Evolutionary conservation across 2,888 invertebrate species (phyloP).

Genomic region (Iselma pallidipennis): DNA sequence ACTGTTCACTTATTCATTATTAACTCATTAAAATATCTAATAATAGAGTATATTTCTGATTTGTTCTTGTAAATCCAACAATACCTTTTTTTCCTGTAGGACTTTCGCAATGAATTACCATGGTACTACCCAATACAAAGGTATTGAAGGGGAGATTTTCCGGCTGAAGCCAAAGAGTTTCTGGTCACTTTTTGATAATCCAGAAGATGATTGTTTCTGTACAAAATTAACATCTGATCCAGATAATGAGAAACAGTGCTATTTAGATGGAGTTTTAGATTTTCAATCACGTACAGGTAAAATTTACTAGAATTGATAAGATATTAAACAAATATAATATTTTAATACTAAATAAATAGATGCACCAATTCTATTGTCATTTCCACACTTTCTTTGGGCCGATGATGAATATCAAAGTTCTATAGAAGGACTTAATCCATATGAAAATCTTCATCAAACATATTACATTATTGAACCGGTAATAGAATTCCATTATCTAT

Average conservation of each 20-base stretch:
- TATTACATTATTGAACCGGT: slow-evolving; percentile 69
- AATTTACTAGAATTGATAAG: too few relatives aligned
- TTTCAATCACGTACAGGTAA: slow-evolving; percentile 65
- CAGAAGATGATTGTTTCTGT: slow-evolving; percentile 69
- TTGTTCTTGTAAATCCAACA: too few relatives aligned
- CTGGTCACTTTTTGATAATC: slow-evolving; percentile 59
- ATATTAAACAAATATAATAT: background rate
- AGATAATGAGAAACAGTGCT: slow-evolving; percentile 61
- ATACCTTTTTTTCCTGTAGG: slow-evolving; percentile 57
- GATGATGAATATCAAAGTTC: slow-evolving; percentile 61
- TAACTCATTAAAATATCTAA: too few relatives aligned
- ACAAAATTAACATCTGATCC: slow-evolving; percentile 61
- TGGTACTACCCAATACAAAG: slow-evolving; percentile 59
- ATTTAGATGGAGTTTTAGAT: slow-evolving; percentile 65
- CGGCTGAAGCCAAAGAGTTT: slow-evolving; percentile 63
- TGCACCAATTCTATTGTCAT: slow-evolving; percentile 67
- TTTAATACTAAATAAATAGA: slow-evolving; percentile 55
- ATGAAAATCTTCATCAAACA: slow-evolving; percentile 63
- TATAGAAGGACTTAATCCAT: slow-evolving; percentile 61
- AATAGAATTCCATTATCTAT: slow-evolving; percentile 4
- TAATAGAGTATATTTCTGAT: too few relatives aligned
- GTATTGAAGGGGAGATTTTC: slow-evolving; percentile 63
- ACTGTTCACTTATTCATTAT: too few relatives aligned
- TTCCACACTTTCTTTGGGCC: slow-evolving; percentile 72
- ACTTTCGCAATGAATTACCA: slow-evolving; percentile 65